Evolutionary conservation across 2,113 vertebrate species (phyloP).

Genomic region (Zosterops borbonicus): DNA sequence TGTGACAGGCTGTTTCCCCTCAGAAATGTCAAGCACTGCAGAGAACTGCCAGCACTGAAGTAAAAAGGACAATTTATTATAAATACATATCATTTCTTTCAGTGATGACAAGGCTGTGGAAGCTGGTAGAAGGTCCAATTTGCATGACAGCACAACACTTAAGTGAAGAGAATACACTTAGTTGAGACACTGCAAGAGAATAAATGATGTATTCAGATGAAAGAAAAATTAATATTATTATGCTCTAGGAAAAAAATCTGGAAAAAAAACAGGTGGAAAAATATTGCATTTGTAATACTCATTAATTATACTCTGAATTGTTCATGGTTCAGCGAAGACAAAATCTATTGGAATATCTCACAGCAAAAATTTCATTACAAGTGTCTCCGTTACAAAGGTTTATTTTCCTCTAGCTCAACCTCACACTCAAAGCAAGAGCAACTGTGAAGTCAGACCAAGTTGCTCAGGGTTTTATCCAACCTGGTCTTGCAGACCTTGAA

Average conservation of each 20-base stretch:
- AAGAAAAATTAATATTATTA: constrained; percentile 11
- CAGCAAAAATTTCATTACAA: background rate
- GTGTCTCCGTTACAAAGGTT: background rate
- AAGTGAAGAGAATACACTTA: constrained; percentile 37
- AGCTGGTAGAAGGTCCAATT: constrained; percentile 27
- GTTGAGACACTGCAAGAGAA: constrained; percentile 10
- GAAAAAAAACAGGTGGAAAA: background rate
- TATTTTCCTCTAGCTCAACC: background rate
- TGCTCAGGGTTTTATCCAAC: background rate
- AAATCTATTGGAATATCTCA: background rate
- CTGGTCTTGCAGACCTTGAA: background rate
- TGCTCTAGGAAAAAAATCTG: background rate
- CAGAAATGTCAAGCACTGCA: constrained; percentile 19
- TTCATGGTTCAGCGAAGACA: background rate
- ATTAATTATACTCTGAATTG: background rate
- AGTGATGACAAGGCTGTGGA: constrained; percentile 42
- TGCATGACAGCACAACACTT: background rate
- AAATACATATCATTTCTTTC: constrained; percentile 35
- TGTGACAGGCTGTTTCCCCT: constrained; percentile 1
- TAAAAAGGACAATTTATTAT: constrained; percentile 56
- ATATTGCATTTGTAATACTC: background rate
- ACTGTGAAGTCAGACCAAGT: background rate
- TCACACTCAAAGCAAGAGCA: background rate
- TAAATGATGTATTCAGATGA: constrained; percentile 2
- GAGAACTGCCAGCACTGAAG: constrained; percentile 42